Percentiles rank a stretch among this genome's conserved stretches.
These are phyloP conservation scores for Ceratosolen solmsi DNA, from an alignment of 1,140 invertebrate species.

Conservation along the genomic window DNA sequence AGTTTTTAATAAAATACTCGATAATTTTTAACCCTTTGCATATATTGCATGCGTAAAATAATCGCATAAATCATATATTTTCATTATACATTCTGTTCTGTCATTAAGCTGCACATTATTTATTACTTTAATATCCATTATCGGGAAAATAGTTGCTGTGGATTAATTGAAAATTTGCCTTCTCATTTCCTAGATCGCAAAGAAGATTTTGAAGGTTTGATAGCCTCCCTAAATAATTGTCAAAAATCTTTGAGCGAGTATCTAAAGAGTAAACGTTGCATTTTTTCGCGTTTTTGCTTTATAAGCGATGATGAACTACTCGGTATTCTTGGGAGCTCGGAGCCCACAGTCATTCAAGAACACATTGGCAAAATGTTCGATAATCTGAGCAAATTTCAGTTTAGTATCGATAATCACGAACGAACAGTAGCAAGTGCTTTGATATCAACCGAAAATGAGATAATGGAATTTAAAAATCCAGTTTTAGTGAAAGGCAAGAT, in stretches of 20 bases:
- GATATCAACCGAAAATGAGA: constrained; percentile 89
- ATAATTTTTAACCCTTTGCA: no score
- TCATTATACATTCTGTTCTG: no score
- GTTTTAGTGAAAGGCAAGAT: constrained; percentile 79
- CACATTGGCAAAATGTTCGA: constrained; percentile 97
- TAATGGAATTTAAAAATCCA: constrained; percentile 84
- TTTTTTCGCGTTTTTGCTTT: constrained; percentile 93
- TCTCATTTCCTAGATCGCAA: constrained; percentile 75
- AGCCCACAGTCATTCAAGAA: constrained; percentile 86
- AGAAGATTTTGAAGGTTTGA: constrained; percentile 83
- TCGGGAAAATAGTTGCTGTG: no score
- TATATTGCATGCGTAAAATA: no score
- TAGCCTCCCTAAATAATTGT: constrained; percentile 85
- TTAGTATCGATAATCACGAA: constrained; percentile 78
- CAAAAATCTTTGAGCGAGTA: constrained; percentile 94
- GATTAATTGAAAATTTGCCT: no score
- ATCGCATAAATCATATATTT: no score
- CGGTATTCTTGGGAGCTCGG: constrained; percentile 89
- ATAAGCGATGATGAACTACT: constrained; percentile 94
- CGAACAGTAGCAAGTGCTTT: constrained; percentile 82
- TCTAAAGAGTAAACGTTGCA: constrained; percentile 87
- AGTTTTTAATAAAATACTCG: no score
- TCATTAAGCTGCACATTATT: no score
- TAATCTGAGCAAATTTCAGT: constrained; percentile 84
- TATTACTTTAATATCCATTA: no score